These are phyloP conservation scores for Drosophila mimetica DNA, from an alignment of 2,888 invertebrate species.

Conservation along the genomic window DNA sequence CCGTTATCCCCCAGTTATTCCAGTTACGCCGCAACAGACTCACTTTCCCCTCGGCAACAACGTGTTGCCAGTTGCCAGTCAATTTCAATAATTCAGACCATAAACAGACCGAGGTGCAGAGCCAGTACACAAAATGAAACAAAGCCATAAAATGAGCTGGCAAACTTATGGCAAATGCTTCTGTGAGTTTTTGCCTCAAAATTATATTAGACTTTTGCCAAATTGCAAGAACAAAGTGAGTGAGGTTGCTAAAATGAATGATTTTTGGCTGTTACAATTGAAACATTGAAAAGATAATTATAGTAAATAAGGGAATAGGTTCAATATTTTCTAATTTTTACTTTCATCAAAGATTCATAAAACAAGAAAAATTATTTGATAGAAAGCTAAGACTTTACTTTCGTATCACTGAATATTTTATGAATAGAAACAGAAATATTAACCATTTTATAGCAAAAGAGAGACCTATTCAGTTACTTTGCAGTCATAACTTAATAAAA, in stretches of 20 bases:
- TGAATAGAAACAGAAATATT: constrained; percentile 4
- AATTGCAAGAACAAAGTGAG: constrained; percentile 8
- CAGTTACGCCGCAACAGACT: not conserved
- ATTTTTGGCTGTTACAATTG: no score
- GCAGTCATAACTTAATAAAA: constrained; percentile 18
- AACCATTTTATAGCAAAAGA: not conserved
- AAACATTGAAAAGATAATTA: not conserved
- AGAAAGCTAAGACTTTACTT: no score
- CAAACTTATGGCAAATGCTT: constrained; percentile 38
- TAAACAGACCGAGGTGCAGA: constrained; percentile 20
- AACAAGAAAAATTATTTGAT: no score
- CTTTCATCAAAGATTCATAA: no score
- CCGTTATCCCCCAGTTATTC: not conserved
- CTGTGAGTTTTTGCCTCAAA: constrained; percentile 37
- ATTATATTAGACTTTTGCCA: constrained; percentile 19
- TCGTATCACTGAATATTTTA: not conserved
- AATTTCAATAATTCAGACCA: constrained; percentile 71
- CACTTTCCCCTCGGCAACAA: constrained; percentile 13
- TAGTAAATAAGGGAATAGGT: not conserved
- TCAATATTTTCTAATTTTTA: no score
- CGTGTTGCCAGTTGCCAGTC: constrained; percentile 49
- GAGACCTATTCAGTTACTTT: constrained; percentile 1
- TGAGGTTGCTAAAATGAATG: not conserved
- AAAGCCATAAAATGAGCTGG: constrained; percentile 54
- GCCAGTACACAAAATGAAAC: constrained; percentile 33